phyloP scores from a whole-genome alignment of 1,140 invertebrate genomes.

The Batillaria attramentaria region DNA sequence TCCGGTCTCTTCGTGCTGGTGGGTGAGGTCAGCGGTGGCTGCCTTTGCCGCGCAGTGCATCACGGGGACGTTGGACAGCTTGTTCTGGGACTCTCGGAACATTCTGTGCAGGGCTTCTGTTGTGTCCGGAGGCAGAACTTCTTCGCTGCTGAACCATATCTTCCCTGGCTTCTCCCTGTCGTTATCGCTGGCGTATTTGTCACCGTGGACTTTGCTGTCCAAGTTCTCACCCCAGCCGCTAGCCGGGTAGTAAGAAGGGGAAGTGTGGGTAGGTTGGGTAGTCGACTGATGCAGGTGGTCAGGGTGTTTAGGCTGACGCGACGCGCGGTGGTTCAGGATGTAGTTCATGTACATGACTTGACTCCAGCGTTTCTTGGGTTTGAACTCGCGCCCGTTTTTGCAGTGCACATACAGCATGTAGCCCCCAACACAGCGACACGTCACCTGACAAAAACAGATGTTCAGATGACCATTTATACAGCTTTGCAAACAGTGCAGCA shows the following conservation, averaged over 20 bases:
- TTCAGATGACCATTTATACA: neutral
- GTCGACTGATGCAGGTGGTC: neutral
- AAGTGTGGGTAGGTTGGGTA: neutral
- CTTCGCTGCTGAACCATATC: neutral
- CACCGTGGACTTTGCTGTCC: no score
- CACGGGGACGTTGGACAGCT: neutral
- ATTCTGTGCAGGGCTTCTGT: neutral
- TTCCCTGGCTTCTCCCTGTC: neutral
- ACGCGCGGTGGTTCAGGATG: constrained; percentile 29
- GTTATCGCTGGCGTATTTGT: no score
- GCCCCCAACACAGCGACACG: neutral
- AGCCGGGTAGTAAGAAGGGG: neutral
- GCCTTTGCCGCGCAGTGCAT: neutral
- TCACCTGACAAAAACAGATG: neutral
- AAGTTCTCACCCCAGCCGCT: neutral
- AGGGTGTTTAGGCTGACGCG: neutral
- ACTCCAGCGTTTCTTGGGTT: constrained; percentile 52
- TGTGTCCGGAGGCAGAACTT: neutral
- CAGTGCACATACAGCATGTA: constrained; percentile 42
- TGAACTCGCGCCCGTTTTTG: constrained; percentile 45
- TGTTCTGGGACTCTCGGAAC: neutral
- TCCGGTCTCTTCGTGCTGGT: neutral
- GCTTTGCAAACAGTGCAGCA: no score
- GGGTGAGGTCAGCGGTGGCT: neutral
- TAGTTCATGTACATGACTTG: constrained; percentile 57